A percentile compares a stretch with the other conserved stretches of the same genome.
These are phyloP conservation scores for Pachyramphus minor DNA, from an alignment of 2,113 vertebrate genomes.

Conservation along the genomic window DNA sequence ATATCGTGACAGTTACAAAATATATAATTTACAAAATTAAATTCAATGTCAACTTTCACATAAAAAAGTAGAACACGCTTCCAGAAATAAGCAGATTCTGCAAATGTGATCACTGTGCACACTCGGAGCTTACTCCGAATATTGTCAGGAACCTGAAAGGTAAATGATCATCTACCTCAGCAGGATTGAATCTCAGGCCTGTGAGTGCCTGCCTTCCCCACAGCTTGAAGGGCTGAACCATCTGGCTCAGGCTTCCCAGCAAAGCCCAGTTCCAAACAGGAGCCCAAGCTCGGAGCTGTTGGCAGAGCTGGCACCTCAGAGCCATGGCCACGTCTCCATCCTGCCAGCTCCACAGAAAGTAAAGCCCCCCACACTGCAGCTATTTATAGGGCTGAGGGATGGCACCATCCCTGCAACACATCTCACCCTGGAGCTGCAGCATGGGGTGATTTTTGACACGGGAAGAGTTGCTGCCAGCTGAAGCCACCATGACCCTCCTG, in stretches of 20 bases:
- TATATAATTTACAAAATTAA: not conserved
- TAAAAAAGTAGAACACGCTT: not conserved
- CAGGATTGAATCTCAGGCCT: not conserved
- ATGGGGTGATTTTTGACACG: rapidly evolving
- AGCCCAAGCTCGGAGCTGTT: not conserved
- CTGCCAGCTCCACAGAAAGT: not conserved
- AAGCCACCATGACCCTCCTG: not conserved
- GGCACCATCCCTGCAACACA: not conserved
- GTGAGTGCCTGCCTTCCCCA: rapidly evolving
- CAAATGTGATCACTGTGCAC: not conserved
- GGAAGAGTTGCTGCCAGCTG: not conserved
- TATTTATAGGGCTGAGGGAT: not conserved
- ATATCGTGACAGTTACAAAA: rapidly evolving
- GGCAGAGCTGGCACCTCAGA: not conserved
- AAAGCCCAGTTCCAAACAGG: not conserved
- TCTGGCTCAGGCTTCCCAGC: not conserved
- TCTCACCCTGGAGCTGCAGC: not conserved
- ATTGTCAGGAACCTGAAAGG: not conserved
- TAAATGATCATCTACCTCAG: not conserved
- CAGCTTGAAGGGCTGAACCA: not conserved
- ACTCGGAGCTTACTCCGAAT: not conserved
- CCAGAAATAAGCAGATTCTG: not conserved
- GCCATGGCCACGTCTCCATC: not conserved
- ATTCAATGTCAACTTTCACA: not conserved
- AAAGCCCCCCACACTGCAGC: not conserved